Evolutionary conservation across 2,888 invertebrate species (phyloP).

Genomic region (Andrena camellia): DNA sequence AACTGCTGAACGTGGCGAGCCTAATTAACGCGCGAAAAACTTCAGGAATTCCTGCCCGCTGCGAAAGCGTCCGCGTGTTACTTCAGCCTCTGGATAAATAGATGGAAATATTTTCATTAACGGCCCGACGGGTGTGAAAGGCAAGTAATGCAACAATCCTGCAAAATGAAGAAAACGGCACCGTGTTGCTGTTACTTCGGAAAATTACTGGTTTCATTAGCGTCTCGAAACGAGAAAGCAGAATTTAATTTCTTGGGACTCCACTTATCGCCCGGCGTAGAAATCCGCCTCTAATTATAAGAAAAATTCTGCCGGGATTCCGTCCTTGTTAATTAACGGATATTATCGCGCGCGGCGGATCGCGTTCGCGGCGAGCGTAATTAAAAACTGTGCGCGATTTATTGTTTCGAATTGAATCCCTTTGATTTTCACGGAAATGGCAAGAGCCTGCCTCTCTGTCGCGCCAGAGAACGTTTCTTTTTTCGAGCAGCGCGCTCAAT

Average conservation of each 20-base stretch:
- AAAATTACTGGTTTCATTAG: slow-evolving; percentile 7
- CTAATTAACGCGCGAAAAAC: slow-evolving; percentile 50
- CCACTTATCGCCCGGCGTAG: background rate
- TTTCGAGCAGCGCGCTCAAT: too few species aligned
- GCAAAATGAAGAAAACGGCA: background rate
- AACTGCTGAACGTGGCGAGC: slow-evolving; percentile 43
- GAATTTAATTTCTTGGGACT: slow-evolving; percentile 6
- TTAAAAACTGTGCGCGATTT: background rate
- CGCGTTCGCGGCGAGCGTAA: background rate
- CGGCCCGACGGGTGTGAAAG: background rate
- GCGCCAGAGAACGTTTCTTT: too few species aligned
- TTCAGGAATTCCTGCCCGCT: slow-evolving; percentile 30
- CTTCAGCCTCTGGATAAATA: slow-evolving; percentile 14
- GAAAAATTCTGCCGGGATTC: background rate
- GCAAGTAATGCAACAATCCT: background rate
- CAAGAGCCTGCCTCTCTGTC: too few species aligned
- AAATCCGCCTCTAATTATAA: background rate
- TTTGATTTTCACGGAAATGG: background rate
- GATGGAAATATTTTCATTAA: slow-evolving; percentile 25
- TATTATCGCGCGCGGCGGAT: background rate
- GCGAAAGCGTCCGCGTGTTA: slow-evolving; percentile 18
- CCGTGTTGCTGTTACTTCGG: background rate
- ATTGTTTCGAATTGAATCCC: background rate
- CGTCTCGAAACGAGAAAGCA: background rate
- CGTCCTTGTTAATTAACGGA: slow-evolving; percentile 8